phyloP scores from a whole-genome alignment of 1,140 invertebrate genomes.

The Bicyclus anynana region DNA sequence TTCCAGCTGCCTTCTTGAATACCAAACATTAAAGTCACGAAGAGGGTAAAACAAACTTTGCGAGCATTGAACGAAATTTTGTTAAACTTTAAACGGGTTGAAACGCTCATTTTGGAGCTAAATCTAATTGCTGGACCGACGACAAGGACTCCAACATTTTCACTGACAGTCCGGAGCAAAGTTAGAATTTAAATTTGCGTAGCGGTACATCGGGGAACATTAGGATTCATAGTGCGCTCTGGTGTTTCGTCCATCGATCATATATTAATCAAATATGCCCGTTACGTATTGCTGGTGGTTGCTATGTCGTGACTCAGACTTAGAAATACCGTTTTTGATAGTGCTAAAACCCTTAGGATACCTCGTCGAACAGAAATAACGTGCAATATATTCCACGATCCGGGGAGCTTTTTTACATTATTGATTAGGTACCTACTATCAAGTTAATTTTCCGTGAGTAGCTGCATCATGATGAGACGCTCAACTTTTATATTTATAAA shows the following conservation, averaged over 20 bases:
- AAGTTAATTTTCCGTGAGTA: no score
- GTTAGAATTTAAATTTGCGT: constrained; percentile 71
- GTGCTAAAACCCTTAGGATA: no score
- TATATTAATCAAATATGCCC: constrained; percentile 55
- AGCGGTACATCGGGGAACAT: constrained; percentile 60
- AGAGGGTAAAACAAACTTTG: constrained; percentile 41
- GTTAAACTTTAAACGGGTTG: constrained; percentile 51
- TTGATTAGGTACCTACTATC: no score
- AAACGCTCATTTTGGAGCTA: constrained; percentile 66
- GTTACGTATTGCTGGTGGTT: constrained; percentile 16
- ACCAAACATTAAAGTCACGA: constrained; percentile 46
- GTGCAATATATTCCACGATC: no score
- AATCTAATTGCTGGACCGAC: constrained; percentile 60
- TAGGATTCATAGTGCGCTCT: constrained; percentile 55
- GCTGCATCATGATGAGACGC: no score
- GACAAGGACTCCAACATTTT: constrained; percentile 65
- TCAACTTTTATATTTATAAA: no score
- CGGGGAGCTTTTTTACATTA: no score
- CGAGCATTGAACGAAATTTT: constrained; percentile 51
- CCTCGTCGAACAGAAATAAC: no score
- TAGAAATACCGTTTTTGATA: background rate
- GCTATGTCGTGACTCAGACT: no score
- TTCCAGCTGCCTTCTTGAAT: constrained; percentile 48
- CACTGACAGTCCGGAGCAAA: constrained; percentile 52
- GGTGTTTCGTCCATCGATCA: constrained; percentile 46